A percentile compares a stretch with the other conserved stretches of the same genome.
These are phyloP conservation scores for Hyles euphorbiae DNA, from an alignment of 1,140 invertebrate genomes.

Conservation along the genomic window DNA sequence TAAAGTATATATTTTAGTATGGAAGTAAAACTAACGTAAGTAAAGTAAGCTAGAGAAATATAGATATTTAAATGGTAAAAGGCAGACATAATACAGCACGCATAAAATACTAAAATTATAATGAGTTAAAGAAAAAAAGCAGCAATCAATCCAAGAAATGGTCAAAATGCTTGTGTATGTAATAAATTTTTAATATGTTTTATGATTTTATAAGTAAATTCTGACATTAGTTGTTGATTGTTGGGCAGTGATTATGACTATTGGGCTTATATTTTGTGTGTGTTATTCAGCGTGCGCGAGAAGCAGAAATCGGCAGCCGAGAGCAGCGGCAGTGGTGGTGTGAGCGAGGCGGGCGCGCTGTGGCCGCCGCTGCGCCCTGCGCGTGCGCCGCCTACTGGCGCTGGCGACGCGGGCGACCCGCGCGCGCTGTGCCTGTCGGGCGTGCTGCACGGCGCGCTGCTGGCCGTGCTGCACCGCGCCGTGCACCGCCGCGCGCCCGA, in stretches of 20 bases:
- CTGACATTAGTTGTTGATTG: neutral
- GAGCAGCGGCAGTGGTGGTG: slow-evolving; percentile 3
- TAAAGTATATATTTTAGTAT: too few relatives aligned
- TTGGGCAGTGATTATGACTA: neutral
- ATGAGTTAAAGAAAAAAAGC: too few relatives aligned
- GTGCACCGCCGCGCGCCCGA: slow-evolving; percentile 86
- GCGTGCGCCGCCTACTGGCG: slow-evolving; percentile 24
- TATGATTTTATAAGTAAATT: too few relatives aligned
- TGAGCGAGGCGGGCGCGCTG: slow-evolving; percentile 31
- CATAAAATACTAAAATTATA: too few relatives aligned
- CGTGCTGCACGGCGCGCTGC: slow-evolving; percentile 90
- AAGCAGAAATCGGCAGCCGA: slow-evolving; percentile 44
- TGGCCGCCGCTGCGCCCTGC: slow-evolving; percentile 63
- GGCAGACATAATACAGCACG: too few relatives aligned
- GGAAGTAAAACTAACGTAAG: too few relatives aligned
- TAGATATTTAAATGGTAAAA: too few relatives aligned
- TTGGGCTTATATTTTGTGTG: neutral
- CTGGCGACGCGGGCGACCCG: slow-evolving; percentile 46
- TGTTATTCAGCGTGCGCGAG: slow-evolving; percentile 44
- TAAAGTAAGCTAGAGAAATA: too few relatives aligned
- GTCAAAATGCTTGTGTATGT: too few relatives aligned
- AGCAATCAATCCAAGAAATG: too few relatives aligned
- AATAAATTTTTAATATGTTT: too few relatives aligned
- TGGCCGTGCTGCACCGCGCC: slow-evolving; percentile 90
- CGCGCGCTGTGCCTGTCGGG: slow-evolving; percentile 66